Evolutionary conservation across 30 jellyfish, hydroid and myxozoan species (phyloP).

Genomic region (Hydractinia echinata): DNA sequence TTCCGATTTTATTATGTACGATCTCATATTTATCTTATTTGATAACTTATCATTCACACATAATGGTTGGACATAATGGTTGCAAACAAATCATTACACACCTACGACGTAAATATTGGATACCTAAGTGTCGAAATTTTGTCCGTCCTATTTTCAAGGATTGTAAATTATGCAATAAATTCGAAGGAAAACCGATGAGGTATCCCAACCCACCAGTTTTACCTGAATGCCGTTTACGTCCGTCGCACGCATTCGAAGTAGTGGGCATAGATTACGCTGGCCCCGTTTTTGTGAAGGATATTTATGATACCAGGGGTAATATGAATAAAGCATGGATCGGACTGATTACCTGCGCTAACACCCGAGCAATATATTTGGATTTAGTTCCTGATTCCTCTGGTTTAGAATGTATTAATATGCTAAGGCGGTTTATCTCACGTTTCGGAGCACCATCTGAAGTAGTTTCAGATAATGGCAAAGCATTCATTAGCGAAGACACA

Average conservation of each 20-base stretch:
- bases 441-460: neutral
- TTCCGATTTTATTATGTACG: neutral
- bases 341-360: neutral
- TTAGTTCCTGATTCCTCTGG: neutral
- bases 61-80: neutral
- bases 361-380: neutral
- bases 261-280: neutral
- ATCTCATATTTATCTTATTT: neutral
- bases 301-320: neutral
- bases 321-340: neutral
- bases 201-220: neutral
- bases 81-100: neutral
- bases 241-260: neutral
- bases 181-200: neutral
- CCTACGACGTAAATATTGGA: constrained; percentile 6
- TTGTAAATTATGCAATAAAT: neutral
- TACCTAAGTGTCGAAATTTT: neutral
- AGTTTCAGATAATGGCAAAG: neutral
- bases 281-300: neutral
- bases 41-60: neutral
- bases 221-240: neutral
- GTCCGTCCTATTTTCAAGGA: neutral
- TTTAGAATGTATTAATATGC: neutral
- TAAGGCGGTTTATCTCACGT: neutral
- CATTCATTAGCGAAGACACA: constrained; percentile 8